phyloP scores from a whole-genome alignment of 1,140 invertebrate species.

The Dysdera silvatica region DNA sequence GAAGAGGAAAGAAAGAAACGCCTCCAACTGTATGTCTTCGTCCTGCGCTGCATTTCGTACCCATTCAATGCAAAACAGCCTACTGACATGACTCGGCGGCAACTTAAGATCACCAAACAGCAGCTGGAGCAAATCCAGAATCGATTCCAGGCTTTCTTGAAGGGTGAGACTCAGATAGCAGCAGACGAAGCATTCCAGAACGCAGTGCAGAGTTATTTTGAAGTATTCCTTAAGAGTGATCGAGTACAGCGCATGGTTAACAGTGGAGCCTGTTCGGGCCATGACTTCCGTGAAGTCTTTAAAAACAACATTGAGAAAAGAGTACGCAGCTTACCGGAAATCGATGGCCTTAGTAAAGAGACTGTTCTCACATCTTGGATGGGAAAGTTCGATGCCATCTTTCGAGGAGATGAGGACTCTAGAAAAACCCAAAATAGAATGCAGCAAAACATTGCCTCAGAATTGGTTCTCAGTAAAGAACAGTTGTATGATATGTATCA shows the following conservation, averaged over 20 bases:
- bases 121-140: conserved; percentile 91
- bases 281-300: conserved; percentile 98
- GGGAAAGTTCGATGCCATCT: conserved; percentile 98
- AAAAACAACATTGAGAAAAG: conserved; percentile 95
- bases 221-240: conserved; percentile 95
- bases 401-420: conserved; percentile 71
- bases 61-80: conserved; percentile 99
- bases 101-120: conserved; percentile 89
- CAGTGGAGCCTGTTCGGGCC: conserved; percentile 91
- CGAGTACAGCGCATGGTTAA: conserved; percentile 90
- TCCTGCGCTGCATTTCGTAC: conserved; percentile 95
- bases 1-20: conserved; percentile 73
- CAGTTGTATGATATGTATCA: conserved; percentile 99
- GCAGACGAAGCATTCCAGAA: conserved; percentile 99
- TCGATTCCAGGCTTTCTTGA: conserved; percentile 73
- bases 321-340: conserved; percentile 93
- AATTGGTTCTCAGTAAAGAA: conserved; percentile 88
- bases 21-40: conserved; percentile 96
- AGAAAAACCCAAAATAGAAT: conserved; percentile 64
- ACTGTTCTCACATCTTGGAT: conserved; percentile 98
- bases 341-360: conserved; percentile 98
- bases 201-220: conserved; percentile 93
- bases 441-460: conserved; percentile 73
- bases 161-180: conserved; percentile 89
- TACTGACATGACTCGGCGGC: conserved; percentile 87